Evolutionary conservation across 2,888 invertebrate species (phyloP).

Genomic region (Lissocephala sabroskyi): DNA sequence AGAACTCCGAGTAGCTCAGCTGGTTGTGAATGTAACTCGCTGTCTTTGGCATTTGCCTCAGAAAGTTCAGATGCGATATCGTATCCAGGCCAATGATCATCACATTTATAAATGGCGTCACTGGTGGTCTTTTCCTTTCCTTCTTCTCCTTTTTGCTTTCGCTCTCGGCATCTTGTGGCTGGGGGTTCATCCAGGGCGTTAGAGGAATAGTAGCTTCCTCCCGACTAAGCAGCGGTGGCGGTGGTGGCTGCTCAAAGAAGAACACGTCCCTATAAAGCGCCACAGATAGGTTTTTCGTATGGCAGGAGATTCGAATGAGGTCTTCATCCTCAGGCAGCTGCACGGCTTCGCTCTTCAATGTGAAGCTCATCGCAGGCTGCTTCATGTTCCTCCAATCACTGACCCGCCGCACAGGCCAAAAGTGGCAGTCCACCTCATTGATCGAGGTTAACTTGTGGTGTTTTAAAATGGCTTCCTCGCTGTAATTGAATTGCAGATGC

Average conservation of each 20-base stretch:
- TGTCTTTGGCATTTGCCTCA: constrained; percentile 85
- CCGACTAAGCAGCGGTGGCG: not conserved
- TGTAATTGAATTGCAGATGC: not conserved
- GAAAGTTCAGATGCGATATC: constrained; percentile 85
- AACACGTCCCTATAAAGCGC: constrained; percentile 10
- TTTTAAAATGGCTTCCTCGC: not conserved
- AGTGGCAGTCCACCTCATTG: not conserved
- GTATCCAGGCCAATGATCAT: constrained; percentile 87
- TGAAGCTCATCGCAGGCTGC: not conserved
- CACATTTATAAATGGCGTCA: constrained; percentile 75
- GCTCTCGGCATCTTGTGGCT: not conserved
- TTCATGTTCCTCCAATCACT: not conserved
- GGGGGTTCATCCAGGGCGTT: not conserved
- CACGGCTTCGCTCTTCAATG: not conserved
- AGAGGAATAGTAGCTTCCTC: too few relatives aligned
- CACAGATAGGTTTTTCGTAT: not conserved
- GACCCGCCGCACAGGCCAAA: not conserved
- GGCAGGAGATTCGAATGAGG: not conserved
- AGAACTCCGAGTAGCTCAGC: constrained; percentile 76
- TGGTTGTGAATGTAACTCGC: constrained; percentile 74
- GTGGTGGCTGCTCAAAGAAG: constrained; percentile 18
- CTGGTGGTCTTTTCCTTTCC: not conserved
- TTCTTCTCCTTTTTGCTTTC: not conserved
- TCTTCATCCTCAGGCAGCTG: not conserved
- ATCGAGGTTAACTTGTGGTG: not conserved